These are phyloP conservation scores for Hydrophis major DNA, from an alignment of 2,797 vertebrate species.

Conservation along the genomic window DNA sequence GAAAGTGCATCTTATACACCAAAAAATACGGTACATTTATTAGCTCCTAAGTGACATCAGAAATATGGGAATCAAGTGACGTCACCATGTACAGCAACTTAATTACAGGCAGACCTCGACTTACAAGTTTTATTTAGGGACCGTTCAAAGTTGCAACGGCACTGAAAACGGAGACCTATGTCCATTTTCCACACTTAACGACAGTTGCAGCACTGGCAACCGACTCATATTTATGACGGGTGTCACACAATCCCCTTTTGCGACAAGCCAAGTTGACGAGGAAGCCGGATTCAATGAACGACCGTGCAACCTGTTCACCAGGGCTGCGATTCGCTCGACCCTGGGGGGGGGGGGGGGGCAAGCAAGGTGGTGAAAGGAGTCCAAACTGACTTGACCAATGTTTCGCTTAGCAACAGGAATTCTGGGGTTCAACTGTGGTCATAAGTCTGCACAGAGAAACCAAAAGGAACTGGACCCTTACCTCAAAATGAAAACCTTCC, in stretches of 20 bases:
- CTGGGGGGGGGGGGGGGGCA: not conserved
- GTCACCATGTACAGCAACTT: not conserved
- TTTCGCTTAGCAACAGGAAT: not conserved
- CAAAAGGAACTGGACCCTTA: slow-evolving; percentile 47
- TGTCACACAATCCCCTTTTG: too few species aligned
- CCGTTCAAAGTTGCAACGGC: not conserved
- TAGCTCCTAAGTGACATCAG: not conserved
- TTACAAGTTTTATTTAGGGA: not conserved
- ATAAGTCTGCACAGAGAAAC: not conserved
- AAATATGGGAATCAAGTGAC: not conserved
- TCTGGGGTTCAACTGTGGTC: not conserved
- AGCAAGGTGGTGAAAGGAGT: not conserved
- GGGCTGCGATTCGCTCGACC: not conserved
- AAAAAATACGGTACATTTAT: not conserved
- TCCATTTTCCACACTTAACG: not conserved
- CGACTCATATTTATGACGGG: not conserved
- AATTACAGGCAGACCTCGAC: not conserved
- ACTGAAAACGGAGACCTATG: not conserved
- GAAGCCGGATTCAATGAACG: too few species aligned
- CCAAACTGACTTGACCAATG: not conserved
- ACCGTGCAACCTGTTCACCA: too few species aligned
- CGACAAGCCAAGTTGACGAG: too few species aligned
- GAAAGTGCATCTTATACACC: too few species aligned
- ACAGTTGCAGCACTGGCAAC: not conserved
- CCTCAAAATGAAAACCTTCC: slow-evolving; percentile 98